Evolutionary conservation across 2,888 invertebrate species (phyloP), one percentile per base, ranked within the genome.

Genomic region (Molanna angustata): DNA sequence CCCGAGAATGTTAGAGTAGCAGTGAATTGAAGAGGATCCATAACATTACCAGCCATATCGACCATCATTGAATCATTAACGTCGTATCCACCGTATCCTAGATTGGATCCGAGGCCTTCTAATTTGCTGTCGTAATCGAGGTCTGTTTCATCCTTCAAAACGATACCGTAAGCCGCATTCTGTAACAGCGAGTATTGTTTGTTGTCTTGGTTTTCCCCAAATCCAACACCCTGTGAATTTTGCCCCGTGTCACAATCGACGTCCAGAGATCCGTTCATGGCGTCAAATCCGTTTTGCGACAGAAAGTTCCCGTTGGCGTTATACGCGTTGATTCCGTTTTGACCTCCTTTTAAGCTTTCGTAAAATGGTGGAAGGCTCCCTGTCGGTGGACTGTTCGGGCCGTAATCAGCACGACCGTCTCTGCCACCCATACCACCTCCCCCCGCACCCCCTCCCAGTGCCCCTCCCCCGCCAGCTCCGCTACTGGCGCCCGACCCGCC

Each of bases 351-450:
- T 0, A 92, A 76, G 7, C 89, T 89, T 71, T 91, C 91, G 68
- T 91, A 91, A 65, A 92, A 92, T 1, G 91, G 91, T n/a, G 92
- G 92, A 56, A 92, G 73, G 46, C 90, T 89, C 11, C 90, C 90
- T 0, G 90, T 90, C 1, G 91, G 91, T 46, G 91, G 91, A 63
- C 90, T 91, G 62, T 89, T 90, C 4, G 91, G 91, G 2, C 90
- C 90, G 66, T 91, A 91, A 68, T 90, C 90, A 55, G 89, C 86
- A 43, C 91, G 80, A 0, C 91, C 90, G 66, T 90, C 90, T 35
- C 90, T 80, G 2, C 90, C 90, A 54, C 81, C 81, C 57, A 85
- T 85, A 65, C 90, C 89, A 33, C 89, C 90, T 21, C 88, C 88
- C 2, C 85, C 86, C 1, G 84, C 84, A 4, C 86, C 82, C 16